Evolutionary conservation across 2,113 vertebrate species (phyloP).

Genomic region (Saiga tatarica): DNA sequence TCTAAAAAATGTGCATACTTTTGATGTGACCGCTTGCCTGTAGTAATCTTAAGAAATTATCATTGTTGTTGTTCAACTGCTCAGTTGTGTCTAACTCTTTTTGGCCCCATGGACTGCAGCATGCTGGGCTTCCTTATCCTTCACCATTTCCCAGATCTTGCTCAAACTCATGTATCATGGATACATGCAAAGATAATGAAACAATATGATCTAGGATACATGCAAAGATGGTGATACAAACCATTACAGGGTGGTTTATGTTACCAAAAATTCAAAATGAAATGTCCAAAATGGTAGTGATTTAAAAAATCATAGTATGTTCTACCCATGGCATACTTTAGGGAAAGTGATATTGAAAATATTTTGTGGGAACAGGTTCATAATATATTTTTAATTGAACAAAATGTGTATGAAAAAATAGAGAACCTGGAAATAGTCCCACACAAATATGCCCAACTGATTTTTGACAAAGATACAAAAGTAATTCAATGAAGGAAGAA

Average conservation of each 20-base stretch:
- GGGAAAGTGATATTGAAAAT: background rate
- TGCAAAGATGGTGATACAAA: background rate
- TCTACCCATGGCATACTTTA: background rate
- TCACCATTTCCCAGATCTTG: background rate
- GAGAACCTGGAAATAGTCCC: background rate
- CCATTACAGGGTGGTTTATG: background rate
- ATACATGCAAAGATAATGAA: background rate
- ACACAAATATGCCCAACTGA: background rate
- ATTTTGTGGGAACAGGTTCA: background rate
- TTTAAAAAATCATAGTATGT: background rate
- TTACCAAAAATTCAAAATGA: constrained; percentile 9
- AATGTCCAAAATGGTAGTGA: background rate
- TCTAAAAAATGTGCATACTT: background rate
- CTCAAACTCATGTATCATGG: background rate
- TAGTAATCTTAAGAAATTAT: background rate
- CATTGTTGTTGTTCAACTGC: background rate
- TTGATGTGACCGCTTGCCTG: background rate
- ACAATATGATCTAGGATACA: background rate
- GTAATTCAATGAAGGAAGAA: background rate
- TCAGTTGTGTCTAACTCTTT: background rate
- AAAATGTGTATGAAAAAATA: background rate
- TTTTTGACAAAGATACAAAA: constrained; percentile 21
- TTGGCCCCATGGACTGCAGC: background rate
- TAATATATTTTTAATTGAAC: background rate
- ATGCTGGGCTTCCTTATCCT: background rate